phyloP scores from a whole-genome alignment of 2,888 invertebrate species.

The Palloptera scutellata region DNA sequence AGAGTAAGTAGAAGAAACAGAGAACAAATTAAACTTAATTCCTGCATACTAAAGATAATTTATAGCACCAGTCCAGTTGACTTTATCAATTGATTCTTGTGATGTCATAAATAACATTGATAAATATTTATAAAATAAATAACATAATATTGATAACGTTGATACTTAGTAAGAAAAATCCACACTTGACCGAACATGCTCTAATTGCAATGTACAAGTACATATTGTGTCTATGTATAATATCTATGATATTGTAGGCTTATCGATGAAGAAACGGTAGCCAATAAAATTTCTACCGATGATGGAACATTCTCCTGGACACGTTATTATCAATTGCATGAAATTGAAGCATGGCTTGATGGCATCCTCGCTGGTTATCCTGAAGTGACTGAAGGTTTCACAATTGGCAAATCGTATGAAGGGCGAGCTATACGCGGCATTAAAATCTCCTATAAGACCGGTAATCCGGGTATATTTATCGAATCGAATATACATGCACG shows the following conservation, averaged over 20 bases:
- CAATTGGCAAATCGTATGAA: slow-evolving; percentile 69
- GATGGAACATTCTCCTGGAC: slow-evolving; percentile 67
- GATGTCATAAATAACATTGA: not conserved
- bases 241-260: slow-evolving; percentile 55
- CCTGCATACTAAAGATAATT: too few species aligned
- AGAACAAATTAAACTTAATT: too few species aligned
- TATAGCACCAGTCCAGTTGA: too few species aligned
- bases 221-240: too few species aligned
- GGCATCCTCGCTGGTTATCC: slow-evolving; percentile 65
- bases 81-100: too few species aligned
- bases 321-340: slow-evolving; percentile 69
- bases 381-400: slow-evolving; percentile 46
- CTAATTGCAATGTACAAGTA: too few species aligned
- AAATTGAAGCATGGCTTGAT: slow-evolving; percentile 71
- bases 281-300: slow-evolving; percentile 33
- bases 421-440: slow-evolving; percentile 70
- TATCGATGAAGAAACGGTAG: slow-evolving; percentile 65
- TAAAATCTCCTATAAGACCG: slow-evolving; percentile 61
- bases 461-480: slow-evolving; percentile 70
- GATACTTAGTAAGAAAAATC: too few species aligned
- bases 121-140: slow-evolving; percentile 17
- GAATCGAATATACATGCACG: slow-evolving; percentile 74
- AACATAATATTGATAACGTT: too few species aligned
- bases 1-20: slow-evolving; percentile 44
- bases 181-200: too few species aligned